These are phyloP conservation scores for Pseudomugil gertrudae DNA, from an alignment of 2,797 vertebrate species.

Conservation along the genomic window DNA sequence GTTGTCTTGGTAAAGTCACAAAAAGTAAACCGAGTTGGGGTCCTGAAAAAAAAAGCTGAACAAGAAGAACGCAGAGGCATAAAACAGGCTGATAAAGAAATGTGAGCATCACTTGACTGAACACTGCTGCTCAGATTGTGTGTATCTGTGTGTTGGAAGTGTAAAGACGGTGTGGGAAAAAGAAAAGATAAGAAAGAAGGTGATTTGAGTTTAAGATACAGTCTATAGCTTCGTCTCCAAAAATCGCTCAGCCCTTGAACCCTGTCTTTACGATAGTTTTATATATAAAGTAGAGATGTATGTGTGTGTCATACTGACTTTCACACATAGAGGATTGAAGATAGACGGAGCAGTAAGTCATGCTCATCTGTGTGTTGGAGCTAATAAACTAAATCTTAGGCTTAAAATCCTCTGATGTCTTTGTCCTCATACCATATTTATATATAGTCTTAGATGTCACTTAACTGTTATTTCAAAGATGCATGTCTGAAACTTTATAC, in stretches of 20 bases:
- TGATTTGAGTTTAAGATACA: conserved; percentile 60
- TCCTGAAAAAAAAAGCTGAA: background rate
- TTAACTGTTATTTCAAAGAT: background rate
- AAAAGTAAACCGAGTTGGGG: background rate
- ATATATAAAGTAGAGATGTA: conserved; percentile 26
- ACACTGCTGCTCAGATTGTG: conserved; percentile 7
- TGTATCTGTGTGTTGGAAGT: background rate
- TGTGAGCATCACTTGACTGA: conserved; percentile 12
- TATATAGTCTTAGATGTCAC: background rate
- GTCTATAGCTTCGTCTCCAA: conserved; percentile 33
- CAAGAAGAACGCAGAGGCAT: conserved; percentile 6
- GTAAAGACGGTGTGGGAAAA: conserved; percentile 40
- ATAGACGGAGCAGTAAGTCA: conserved; percentile 3
- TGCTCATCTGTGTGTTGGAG: conserved; percentile 1
- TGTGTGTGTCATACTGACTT: conserved; percentile 12
- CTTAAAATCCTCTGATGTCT: conserved; percentile 8
- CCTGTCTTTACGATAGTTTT: conserved; percentile 46
- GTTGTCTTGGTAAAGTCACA: conserved; percentile 6
- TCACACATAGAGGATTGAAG: conserved; percentile 18
- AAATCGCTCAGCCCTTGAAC: conserved; percentile 59
- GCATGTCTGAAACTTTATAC: background rate
- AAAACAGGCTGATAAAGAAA: conserved; percentile 24
- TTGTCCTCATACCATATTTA: background rate
- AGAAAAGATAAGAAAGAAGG: conserved; percentile 45
- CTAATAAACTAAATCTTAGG: conserved; percentile 23